Conservation (phyloP, 2,888 invertebrate genomes). For the Pheosia gnoma region DNA sequence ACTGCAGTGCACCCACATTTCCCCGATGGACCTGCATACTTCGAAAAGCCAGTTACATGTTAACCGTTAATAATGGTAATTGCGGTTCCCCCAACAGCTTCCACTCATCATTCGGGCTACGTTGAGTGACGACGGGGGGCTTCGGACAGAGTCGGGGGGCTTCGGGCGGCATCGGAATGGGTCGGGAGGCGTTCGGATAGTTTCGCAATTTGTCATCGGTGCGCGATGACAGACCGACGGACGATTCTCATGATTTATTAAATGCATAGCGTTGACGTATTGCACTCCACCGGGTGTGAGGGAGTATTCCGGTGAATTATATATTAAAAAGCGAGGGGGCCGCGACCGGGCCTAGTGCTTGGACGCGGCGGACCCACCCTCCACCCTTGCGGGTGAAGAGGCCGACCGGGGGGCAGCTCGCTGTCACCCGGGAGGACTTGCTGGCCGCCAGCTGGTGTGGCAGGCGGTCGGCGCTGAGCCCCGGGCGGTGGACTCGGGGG, state of each 20-base stretch:
- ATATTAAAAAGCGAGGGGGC: too few species aligned
- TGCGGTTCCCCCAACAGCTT: constrained; percentile 10
- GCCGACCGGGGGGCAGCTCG: too few species aligned
- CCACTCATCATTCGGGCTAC: constrained; percentile 35
- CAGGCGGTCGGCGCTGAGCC: too few species aligned
- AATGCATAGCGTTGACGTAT: constrained; percentile 64
- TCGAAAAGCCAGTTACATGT: neutral
- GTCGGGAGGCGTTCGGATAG: constrained; percentile 34
- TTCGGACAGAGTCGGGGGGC: constrained; percentile 1
- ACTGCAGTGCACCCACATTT: too few species aligned
- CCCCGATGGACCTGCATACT: too few species aligned
- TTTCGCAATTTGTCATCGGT: constrained; percentile 64
- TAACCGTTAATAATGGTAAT: constrained; percentile 15
- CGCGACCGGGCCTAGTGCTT: too few species aligned
- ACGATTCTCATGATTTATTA: constrained; percentile 73
- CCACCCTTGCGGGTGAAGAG: too few species aligned
- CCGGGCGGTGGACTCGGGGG: too few species aligned
- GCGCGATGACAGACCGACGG: constrained; percentile 63
- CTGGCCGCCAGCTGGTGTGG: too few species aligned
- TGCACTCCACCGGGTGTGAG: constrained; percentile 35
- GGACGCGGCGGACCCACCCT: too few species aligned
- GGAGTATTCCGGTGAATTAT: constrained; percentile 23
- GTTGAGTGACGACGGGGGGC: neutral
- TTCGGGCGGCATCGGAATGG: constrained; percentile 17
- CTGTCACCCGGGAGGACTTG: too few species aligned